phyloP scores from a whole-genome alignment of 2,888 invertebrate species.

The Nycteola revayana region DNA sequence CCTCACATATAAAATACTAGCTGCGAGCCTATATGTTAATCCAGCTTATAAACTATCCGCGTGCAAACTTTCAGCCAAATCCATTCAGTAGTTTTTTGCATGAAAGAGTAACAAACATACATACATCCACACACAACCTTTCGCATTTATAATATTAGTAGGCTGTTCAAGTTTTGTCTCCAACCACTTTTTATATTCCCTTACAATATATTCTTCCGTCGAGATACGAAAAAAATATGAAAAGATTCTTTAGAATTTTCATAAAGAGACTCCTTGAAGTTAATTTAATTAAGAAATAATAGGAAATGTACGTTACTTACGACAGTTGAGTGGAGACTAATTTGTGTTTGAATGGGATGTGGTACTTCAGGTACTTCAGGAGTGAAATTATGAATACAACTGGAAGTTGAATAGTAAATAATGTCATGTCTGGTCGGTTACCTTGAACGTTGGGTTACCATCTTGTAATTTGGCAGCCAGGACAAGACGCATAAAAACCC shows the following conservation, averaged over 20 bases:
- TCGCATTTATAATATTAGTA: too few relatives aligned
- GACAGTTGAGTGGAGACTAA: constrained; percentile 28
- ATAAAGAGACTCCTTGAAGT: constrained; percentile 46
- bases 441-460: too few relatives aligned
- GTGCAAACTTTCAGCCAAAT: too few relatives aligned
- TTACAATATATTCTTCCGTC: background rate
- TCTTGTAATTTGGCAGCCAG: too few relatives aligned
- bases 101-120: too few relatives aligned
- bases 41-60: too few relatives aligned
- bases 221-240: constrained; percentile 7
- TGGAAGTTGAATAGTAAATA: constrained; percentile 16
- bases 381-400: constrained; percentile 1
- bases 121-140: too few relatives aligned
- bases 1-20: too few relatives aligned
- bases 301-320: constrained; percentile 29
- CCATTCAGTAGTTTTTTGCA: too few relatives aligned
- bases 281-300: constrained; percentile 60
- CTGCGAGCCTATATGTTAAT: too few relatives aligned
- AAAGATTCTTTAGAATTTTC: constrained; percentile 47
- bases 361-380: constrained; percentile 2
- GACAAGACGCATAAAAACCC: too few relatives aligned
- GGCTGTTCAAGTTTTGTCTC: too few relatives aligned
- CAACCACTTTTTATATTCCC: background rate
- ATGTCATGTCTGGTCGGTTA: constrained; percentile 1
- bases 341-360: constrained; percentile 35